Conservation (phyloP, 64 coral and sea anemone species). For the Montipora efflorescens region DNA sequence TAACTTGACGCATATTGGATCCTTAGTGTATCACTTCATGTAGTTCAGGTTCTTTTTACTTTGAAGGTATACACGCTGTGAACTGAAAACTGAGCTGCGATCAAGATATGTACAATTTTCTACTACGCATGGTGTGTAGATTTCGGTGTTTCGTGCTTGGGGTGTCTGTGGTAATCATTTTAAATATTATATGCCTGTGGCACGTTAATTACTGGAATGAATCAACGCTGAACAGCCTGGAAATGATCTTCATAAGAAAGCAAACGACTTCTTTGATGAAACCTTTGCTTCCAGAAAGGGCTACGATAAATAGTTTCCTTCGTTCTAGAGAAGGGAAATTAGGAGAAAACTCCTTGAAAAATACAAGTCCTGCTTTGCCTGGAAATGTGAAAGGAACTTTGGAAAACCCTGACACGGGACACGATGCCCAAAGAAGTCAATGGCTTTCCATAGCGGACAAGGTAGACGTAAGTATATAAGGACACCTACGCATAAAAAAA, state of each 20-base stretch:
- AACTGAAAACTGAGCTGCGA: not conserved
- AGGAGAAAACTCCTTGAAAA: not conserved
- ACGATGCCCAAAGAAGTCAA: not conserved
- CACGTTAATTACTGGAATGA: not conserved
- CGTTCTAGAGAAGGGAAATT: not conserved
- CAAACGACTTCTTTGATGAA: not conserved
- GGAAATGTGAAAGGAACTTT: not conserved
- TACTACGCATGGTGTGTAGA: not conserved
- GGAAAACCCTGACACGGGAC: not conserved
- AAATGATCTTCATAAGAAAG: not conserved
- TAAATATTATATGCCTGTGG: slow-evolving; percentile 10
- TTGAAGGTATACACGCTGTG: not conserved
- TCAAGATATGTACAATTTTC: not conserved
- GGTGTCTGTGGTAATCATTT: not conserved
- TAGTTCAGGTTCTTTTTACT: not conserved
- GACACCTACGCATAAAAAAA: no score
- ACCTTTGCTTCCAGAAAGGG: not conserved
- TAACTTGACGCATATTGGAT: no score
- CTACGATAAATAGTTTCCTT: no score
- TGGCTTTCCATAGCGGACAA: not conserved
- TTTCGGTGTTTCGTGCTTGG: not conserved
- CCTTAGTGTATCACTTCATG: not conserved
- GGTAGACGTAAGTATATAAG: not conserved
- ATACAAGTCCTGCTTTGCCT: not conserved
- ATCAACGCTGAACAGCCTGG: not conserved